A percentile compares a stretch with the other conserved stretches of the same genome.
These are phyloP conservation scores for Sebastes hopkinsi DNA, from an alignment of 2,797 vertebrate genomes.

Conservation along the genomic window DNA sequence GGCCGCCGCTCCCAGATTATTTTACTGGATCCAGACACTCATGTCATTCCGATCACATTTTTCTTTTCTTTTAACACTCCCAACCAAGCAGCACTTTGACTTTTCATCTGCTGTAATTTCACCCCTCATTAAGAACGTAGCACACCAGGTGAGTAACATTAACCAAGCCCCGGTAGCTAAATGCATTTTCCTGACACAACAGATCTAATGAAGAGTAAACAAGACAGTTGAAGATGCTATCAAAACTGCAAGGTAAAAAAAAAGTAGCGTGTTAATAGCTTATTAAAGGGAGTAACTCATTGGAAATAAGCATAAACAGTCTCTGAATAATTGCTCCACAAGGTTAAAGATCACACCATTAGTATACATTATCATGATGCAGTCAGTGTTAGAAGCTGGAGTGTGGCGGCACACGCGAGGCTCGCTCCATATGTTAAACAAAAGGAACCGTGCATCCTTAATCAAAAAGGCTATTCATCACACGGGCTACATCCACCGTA, in stretches of 20 bases:
- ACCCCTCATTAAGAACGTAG: not conserved
- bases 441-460: conserved; percentile 65
- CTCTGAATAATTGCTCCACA: not conserved
- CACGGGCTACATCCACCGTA: conserved; percentile 62
- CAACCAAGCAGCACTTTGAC: not conserved
- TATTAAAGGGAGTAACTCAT: not conserved
- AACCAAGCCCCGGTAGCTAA: not conserved
- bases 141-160: not conserved
- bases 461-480: conserved; percentile 79
- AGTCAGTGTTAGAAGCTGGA: conserved; percentile 9
- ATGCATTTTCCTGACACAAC: not conserved
- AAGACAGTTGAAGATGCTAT: not conserved
- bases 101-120: conserved; percentile 18
- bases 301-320: conserved; percentile 20
- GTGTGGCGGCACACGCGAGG: conserved; percentile 30
- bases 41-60: not conserved
- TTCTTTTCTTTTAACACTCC: not conserved
- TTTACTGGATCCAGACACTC: not conserved
- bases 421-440: conserved; percentile 63
- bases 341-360: conserved; percentile 36
- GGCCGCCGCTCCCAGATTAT: not conserved
- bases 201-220: conserved; percentile 4
- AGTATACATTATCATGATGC: conserved; percentile 9
- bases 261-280: not conserved
- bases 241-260: not conserved